Percentiles rank a stretch among this genome's conserved stretches.
Evolutionary conservation across 2,797 vertebrate species (phyloP).

Genomic region (Benthosema pterotum): DNA sequence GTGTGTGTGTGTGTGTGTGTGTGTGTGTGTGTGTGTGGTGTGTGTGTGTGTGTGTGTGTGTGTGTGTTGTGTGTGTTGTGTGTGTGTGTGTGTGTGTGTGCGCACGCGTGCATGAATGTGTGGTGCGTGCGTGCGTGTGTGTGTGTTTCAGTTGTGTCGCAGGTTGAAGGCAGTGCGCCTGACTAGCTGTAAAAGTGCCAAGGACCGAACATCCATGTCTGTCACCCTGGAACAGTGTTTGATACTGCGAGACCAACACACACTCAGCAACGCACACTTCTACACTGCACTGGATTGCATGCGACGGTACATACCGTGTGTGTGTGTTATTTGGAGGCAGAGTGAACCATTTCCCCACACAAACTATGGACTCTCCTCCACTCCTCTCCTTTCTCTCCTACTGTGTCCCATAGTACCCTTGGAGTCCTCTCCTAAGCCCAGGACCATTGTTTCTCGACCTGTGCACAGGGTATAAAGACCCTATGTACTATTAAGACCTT

Average conservation of each 20-base stretch:
- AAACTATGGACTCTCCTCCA: too few species aligned
- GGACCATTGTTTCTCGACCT: too few species aligned
- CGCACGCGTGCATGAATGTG: conserved; percentile 10
- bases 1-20: too few species aligned
- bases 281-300: conserved; percentile 86
- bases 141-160: conserved; percentile 82
- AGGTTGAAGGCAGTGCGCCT: conserved; percentile 87
- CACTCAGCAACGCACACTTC: conserved; percentile 85
- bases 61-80: conserved; percentile 4
- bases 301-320: conserved; percentile 76
- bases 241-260: conserved; percentile 84
- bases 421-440: too few species aligned
- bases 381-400: too few species aligned
- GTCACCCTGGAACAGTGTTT: conserved; percentile 91
- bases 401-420: too few species aligned
- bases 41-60: conserved; percentile 15
- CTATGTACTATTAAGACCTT: too few species aligned
- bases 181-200: conserved; percentile 93
- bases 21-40: conserved; percentile 10
- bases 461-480: too few species aligned
- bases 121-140: conserved; percentile 14
- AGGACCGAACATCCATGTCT: conserved; percentile 91
- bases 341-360: too few species aligned
- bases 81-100: background rate
- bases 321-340: background rate